Evolutionary conservation across 2,113 vertebrate genomes (phyloP), one percentile per base, ranked within the genome.

Genomic region (Toxostoma redivivum): DNA sequence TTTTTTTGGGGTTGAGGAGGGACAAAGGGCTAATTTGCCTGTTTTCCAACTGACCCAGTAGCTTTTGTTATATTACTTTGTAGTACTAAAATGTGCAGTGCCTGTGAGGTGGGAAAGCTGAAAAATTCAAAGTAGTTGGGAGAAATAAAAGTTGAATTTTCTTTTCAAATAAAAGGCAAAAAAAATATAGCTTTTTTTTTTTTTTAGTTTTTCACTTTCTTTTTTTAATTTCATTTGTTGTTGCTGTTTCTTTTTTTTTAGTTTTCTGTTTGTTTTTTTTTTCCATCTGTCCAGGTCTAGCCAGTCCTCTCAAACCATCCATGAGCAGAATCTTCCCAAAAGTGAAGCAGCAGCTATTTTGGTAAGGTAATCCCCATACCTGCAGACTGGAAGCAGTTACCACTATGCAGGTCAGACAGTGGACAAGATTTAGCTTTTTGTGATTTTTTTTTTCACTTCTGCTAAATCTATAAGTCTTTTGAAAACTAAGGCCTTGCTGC

Each of bases 131-230:
- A 23, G 24, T 71, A 15, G 10, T 64, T 51, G 65, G 23, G 5
- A 62, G 72, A 69, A 88, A 57, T 11, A 28, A 56, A 74, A 85
- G 12, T 11, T 33, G 17, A 37, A 44, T 60, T 91, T 42, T 31
- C 6, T 56, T 91, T 42, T n/a, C 7, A 64, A 23, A 22, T 44
- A 8, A 35, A 27, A 57, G 28, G 57, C 64, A n/a, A 71, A 80
- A 18, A 18, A 5, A 2, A 13, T 40, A 8, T 1, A 47, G 7
- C 7, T 56, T n/a, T n/a, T n/a, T n/a, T 51, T 16, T 27, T 27
- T 27, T n/a, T 16, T 8, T 42, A 5, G 14, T 15, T 42, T 42
- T 42, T 42, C 40, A 42, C 40, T 31, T n/a, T 14, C 4, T 15
- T 15, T 50, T 15, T n/a, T 27, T 67, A 11, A 3, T 20, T 35